Conservation (phyloP, 2,797 vertebrate genomes). For the Zalophus californianus region DNA sequence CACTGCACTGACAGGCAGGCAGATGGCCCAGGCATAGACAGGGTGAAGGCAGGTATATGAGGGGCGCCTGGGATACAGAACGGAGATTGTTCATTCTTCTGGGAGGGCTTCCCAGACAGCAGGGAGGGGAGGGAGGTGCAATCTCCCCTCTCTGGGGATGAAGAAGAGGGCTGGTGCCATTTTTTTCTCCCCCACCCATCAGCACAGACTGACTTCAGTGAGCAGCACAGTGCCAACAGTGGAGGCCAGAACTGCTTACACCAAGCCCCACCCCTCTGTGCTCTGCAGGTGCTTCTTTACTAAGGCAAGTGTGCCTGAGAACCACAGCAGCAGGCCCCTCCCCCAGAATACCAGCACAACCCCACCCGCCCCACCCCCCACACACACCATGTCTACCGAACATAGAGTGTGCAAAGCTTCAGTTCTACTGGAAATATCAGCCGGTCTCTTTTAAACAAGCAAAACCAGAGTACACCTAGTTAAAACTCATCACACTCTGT, state of each 20-base stretch:
- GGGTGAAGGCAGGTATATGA: background rate
- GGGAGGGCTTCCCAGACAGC: background rate
- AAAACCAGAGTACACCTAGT: background rate
- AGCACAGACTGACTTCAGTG: background rate
- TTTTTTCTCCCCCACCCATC: background rate
- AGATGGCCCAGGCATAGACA: background rate
- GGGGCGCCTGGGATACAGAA: background rate
- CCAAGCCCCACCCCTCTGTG: background rate
- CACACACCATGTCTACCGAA: background rate
- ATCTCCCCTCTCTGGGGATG: background rate
- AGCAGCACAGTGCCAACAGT: background rate
- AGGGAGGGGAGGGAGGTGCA: background rate
- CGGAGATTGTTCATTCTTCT: background rate
- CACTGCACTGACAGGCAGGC: background rate
- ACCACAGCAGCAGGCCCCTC: background rate
- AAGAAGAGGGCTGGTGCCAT: background rate
- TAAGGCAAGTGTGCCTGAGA: background rate
- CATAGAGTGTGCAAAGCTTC: background rate
- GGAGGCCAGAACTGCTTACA: background rate
- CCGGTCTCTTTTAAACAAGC: background rate
- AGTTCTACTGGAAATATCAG: background rate
- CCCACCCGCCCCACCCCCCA: rapidly evolving
- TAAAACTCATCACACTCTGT: background rate
- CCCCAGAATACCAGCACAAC: background rate
- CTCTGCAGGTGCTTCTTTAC: background rate